A percentile compares a stretch with the other conserved stretches of the same genome.
phyloP scores from a whole-genome alignment of 2,888 invertebrate species.

The Chrysolina haemoptera region DNA sequence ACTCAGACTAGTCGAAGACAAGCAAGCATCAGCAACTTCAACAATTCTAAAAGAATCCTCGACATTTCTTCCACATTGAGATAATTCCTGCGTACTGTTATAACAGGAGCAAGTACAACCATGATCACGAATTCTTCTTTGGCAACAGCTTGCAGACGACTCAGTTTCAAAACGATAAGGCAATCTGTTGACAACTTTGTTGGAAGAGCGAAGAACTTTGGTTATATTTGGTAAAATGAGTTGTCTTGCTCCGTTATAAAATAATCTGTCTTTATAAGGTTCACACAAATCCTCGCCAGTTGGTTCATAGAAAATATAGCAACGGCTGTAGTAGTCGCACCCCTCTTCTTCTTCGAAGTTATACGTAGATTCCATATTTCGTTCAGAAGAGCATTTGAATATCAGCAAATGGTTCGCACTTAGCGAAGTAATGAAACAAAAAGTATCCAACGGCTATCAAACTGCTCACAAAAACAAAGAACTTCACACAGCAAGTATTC shows the following conservation, averaged over 20 bases:
- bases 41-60: slow-evolving; percentile 2
- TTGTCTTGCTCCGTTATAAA: slow-evolving; percentile 5
- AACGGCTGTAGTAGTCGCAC: not conserved
- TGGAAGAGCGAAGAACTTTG: slow-evolving; percentile 24
- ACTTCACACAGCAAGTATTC: slow-evolving; percentile 37
- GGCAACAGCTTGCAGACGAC: not conserved
- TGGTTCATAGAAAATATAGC: slow-evolving; percentile 7
- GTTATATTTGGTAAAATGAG: slow-evolving; percentile 1
- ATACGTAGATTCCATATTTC: slow-evolving; percentile 2
- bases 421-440: slow-evolving; percentile 38
- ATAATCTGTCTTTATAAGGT: slow-evolving; percentile 6
- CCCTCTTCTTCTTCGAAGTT: slow-evolving; percentile 21
- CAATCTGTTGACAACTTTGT: slow-evolving; percentile 12
- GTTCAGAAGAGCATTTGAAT: slow-evolving; percentile 42
- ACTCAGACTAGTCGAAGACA: not conserved
- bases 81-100: not conserved
- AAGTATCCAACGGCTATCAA: slow-evolving; percentile 44
- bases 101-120: not conserved
- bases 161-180: not conserved
- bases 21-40: slow-evolving; percentile 7
- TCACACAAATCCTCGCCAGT: slow-evolving; percentile 10
- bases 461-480: slow-evolving; percentile 38
- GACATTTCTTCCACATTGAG: not conserved
- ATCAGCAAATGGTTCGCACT: slow-evolving; percentile 50
- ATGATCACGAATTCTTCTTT: not conserved